Evolutionary conservation across 2,888 invertebrate genomes (phyloP).

Genomic region (Mantis religiosa): DNA sequence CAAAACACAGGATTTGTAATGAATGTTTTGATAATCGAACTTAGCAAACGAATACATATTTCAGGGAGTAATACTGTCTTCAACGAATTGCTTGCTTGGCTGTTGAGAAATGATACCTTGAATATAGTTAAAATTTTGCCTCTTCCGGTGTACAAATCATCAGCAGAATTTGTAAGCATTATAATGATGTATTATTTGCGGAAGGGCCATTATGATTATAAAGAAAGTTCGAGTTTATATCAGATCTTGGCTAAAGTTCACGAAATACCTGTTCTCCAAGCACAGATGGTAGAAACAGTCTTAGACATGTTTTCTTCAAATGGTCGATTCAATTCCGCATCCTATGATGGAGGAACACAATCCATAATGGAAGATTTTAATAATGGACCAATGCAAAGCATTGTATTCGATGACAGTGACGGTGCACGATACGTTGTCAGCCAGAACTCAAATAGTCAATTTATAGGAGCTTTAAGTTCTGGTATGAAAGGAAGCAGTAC

Average conservation of each 20-base stretch:
- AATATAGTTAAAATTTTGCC: background rate
- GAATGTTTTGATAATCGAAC: background rate
- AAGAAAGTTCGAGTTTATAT: background rate
- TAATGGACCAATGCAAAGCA: background rate
- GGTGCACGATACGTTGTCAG: background rate
- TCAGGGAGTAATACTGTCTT: background rate
- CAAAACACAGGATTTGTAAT: background rate
- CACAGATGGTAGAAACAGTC: background rate
- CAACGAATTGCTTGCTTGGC: background rate
- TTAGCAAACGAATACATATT: background rate
- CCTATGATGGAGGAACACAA: background rate
- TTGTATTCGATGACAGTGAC: background rate
- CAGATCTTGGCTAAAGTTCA: background rate
- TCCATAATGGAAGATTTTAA: background rate
- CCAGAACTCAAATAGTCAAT: background rate
- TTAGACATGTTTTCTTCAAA: background rate
- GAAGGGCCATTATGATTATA: background rate
- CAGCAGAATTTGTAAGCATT: background rate
- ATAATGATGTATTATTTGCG: background rate
- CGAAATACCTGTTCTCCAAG: background rate
- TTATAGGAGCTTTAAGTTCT: background rate
- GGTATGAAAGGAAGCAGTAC: background rate
- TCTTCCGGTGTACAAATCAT: background rate
- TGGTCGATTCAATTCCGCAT: background rate
- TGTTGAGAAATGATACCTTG: background rate